Evolutionary conservation across 2,888 invertebrate genomes (phyloP).

Genomic region (Disparrhopalites patrizii): DNA sequence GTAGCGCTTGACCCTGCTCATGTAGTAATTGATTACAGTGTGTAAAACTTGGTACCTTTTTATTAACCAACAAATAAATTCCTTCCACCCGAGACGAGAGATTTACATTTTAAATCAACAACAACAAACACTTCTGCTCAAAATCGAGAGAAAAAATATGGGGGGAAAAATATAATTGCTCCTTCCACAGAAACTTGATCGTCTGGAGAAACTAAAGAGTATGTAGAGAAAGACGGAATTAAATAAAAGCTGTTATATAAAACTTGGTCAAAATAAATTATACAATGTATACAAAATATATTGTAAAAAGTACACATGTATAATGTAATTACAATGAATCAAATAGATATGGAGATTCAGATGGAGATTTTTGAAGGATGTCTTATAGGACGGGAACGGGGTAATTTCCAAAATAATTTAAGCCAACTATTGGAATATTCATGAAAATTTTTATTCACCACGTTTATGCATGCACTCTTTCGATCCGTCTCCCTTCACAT

Average conservation of each 20-base stretch:
- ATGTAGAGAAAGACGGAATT: too few species aligned
- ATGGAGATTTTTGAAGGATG: too few species aligned
- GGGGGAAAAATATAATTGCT: constrained; percentile 3
- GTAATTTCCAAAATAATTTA: constrained; percentile 4
- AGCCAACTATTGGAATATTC: background rate
- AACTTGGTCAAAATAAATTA: too few species aligned
- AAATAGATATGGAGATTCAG: too few species aligned
- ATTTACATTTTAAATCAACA: constrained; percentile 10
- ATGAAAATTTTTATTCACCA: background rate
- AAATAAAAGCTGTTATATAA: too few species aligned
- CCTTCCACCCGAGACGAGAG: too few species aligned
- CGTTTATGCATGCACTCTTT: background rate
- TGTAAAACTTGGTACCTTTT: background rate
- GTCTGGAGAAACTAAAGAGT: too few species aligned
- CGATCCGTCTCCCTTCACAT: background rate
- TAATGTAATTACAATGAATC: background rate
- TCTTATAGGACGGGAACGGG: background rate
- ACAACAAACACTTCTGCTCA: too few species aligned
- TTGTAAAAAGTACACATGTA: background rate
- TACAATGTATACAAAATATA: background rate
- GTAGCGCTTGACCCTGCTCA: too few species aligned
- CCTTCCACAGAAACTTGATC: background rate
- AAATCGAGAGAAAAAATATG: too few species aligned
- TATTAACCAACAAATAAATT: background rate
- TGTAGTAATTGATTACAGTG: background rate